Evolutionary conservation across 2,888 invertebrate species (phyloP), one percentile per base, ranked within the genome.

Genomic region (Morinoia aosen): DNA sequence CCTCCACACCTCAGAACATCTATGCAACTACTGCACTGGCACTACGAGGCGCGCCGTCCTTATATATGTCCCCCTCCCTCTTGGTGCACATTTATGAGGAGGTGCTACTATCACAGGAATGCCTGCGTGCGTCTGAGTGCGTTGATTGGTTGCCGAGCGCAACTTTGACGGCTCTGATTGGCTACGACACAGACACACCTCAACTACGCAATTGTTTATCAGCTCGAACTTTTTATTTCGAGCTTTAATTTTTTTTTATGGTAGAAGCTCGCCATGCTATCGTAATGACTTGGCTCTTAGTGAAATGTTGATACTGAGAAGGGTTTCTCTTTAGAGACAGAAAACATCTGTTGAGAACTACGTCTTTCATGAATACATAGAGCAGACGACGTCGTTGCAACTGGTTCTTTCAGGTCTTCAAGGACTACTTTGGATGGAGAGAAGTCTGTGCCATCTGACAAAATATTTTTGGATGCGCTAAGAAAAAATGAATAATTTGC

Each of bases 161-260:
- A 40, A 90, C 16, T 48, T 48, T 90, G 48, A 90, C 39, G 90
- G n/a, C 40, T 93, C 48, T 93, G 93, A 93, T 56, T 93, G 93
- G 93, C 93, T 57, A n/a, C 5, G 57, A 93, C 25, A 48, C 10
- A 19, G 58, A 93, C 93, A 93, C 93, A 93, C 93, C 93, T 93
- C 91, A 93, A 93, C 93, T 93, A 93, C 58, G 93, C 93, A 57
- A 93, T 57, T 16, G 93, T 57, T 57, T 57, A 19, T 57, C 48
- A 33, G 93, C 93, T 76, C 25, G 0, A 33, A 76, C 8, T 33
- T 10, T 76, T 19, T 33, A 25, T 76, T 76, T 76, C 7, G 33
- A 76, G 33, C 76, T 25, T 76, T 76, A 25, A 76, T 76, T 10
- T 76, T 76, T 76, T 76, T 33, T 25, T 10, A 16, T 76, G 8